Evolutionary conservation across 2,888 invertebrate genomes (phyloP), one percentile per base, ranked within the genome.

Genomic region (Minunthozetes semirufus): DNA sequence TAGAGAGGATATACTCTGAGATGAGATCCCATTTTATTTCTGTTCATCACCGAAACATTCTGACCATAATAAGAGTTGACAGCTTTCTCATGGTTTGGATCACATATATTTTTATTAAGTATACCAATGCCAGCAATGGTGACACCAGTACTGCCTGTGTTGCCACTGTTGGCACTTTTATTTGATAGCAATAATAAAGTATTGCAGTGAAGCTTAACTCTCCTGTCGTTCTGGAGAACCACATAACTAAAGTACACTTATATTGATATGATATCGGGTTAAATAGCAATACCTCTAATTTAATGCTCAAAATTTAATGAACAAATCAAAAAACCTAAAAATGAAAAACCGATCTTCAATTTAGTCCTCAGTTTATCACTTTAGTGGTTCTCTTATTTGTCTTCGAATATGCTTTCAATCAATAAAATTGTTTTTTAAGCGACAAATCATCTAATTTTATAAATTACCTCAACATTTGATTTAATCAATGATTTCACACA

Each of bases 51-150:
- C 22, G 17, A 72, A 72, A 72, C 72, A 72, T 53, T 59, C 17
- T 59, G 72, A 72, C 72, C 72, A 72, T 72, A 72, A 72, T 72
- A 59, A 19, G 56, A 53, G 38, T 53, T 72, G 72, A 72, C 72
- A 72, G 72, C 27, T 72, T 72, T 72, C 50, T 59, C 53, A 53
- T 72, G 72, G 72, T 42, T 59, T 38, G 42, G 59, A 25, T 72
- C 53, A 72, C 72, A 72, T 72, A 72, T 72, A 72, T 72, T 72
- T 72, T 72, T 72, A 72, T 72, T 72, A 72, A 72, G 53, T 53
- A 72, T 56, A 48, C 27, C 59, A 5, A 59, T 15, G 56, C 71
- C 27, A 29, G 42, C 19, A 15, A 38, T 27, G 25, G 29, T n/a
- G 33, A 66, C 29, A n/a, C 63, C 38, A 66, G 19, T 19, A 5